These are phyloP conservation scores for Clitarchus hookeri DNA, from an alignment of 2,888 invertebrate species.

Conservation along the genomic window DNA sequence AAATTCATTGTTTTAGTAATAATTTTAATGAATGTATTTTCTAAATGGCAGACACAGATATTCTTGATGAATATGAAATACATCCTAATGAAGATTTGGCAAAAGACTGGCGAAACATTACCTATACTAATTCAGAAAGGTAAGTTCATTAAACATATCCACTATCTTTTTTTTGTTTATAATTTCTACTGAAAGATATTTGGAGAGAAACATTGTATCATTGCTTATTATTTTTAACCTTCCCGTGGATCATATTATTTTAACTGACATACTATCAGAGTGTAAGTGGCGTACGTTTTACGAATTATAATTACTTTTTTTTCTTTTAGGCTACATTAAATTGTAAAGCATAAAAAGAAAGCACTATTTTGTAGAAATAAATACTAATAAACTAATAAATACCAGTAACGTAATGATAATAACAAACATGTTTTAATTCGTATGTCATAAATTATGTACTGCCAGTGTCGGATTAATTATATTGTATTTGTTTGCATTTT, in stretches of 20 bases:
- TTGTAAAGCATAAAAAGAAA: no score
- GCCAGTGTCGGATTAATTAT: no score
- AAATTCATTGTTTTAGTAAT: not conserved
- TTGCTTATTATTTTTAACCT: no score
- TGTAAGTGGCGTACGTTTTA: no score
- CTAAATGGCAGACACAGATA: not conserved
- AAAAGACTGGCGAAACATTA: not conserved
- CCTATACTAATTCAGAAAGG: not conserved
- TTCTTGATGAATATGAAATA: not conserved
- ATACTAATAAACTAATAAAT: not conserved
- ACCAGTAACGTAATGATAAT: not conserved
- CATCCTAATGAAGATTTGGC: not conserved
- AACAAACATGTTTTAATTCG: not conserved
- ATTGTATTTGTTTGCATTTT: no score
- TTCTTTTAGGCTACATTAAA: no score
- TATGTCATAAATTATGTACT: not conserved
- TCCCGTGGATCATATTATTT: no score
- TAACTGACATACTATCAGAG: no score
- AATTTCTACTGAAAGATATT: not conserved
- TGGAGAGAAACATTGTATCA: no score
- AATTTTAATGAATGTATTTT: not conserved
- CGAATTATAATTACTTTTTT: no score
- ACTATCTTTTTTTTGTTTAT: not conserved
- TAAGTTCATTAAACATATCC: not conserved
- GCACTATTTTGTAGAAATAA: no score